phyloP scores from a whole-genome alignment of 2,113 vertebrate species.

The Daubentonia madagascariensis region DNA sequence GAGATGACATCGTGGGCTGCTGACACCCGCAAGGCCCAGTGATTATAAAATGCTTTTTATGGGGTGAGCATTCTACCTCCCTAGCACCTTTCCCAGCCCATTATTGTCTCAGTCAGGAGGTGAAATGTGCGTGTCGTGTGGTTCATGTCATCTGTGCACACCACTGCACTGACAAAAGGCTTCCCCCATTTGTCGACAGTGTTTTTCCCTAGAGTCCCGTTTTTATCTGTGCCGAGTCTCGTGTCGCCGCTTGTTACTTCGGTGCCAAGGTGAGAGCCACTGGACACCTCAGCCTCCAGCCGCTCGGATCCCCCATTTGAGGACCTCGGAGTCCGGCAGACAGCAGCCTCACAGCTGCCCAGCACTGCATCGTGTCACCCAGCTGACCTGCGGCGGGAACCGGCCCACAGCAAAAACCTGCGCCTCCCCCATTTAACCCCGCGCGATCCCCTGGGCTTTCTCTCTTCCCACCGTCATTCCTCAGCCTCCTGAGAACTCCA shows the following conservation, averaged over 20 bases:
- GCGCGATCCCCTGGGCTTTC: no score
- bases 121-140: not conserved
- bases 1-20: no score
- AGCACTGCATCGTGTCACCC: fast-evolving
- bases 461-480: not conserved
- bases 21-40: not conserved
- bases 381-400: not conserved
- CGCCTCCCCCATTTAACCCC: not conserved
- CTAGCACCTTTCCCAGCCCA: not conserved
- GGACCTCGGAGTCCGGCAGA: not conserved
- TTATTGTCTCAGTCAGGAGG: not conserved
- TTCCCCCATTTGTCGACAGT: fast-evolving
- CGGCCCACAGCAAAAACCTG: not conserved
- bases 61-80: not conserved
- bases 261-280: not conserved
- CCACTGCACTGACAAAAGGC: not conserved
- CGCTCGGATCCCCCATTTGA: not conserved
- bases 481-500: not conserved
- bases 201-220: no score
- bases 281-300: not conserved
- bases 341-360: fast-evolving
- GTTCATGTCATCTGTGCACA: not conserved
- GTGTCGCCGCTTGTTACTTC: not conserved
- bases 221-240: not conserved
- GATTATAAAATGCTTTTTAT: no score